phyloP scores from a whole-genome alignment of 2,113 vertebrate genomes.

The Prinia subflava region DNA sequence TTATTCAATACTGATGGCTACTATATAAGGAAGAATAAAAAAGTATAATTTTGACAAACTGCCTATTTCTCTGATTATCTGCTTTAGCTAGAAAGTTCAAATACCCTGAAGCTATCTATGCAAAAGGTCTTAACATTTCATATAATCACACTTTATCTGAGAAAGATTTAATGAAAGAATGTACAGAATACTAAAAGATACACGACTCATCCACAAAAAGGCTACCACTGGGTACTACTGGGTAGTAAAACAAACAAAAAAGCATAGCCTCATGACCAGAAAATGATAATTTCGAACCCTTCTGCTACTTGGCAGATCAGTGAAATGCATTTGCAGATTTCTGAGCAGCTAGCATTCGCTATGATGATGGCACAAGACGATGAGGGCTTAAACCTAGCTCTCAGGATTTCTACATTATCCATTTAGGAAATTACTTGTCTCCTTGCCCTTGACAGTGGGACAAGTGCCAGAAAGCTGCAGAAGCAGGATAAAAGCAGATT shows the following conservation, averaged over 20 bases:
- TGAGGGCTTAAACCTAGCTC: neutral
- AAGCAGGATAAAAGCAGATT: neutral
- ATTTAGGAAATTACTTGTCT: slow-evolving; percentile 4
- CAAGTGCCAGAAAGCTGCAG: neutral
- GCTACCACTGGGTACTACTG: neutral
- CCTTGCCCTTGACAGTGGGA: neutral
- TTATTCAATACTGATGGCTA: neutral
- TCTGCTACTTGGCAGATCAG: neutral
- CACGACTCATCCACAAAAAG: neutral
- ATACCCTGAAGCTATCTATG: neutral
- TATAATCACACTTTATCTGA: neutral
- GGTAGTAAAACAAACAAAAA: neutral
- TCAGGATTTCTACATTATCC: neutral
- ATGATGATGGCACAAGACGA: neutral
- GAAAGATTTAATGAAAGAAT: neutral
- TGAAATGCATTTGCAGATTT: neutral
- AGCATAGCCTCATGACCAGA: neutral
- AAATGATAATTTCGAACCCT: neutral
- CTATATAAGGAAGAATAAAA: neutral
- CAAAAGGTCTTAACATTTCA: neutral
- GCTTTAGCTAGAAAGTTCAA: neutral
- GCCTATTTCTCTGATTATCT: neutral
- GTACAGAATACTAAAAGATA: neutral
- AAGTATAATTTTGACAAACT: neutral
- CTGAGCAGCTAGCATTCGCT: neutral